Evolutionary conservation across 1,140 invertebrate species (phyloP), one percentile per base, ranked within the genome.

Genomic region (Eufriesea mexicana): DNA sequence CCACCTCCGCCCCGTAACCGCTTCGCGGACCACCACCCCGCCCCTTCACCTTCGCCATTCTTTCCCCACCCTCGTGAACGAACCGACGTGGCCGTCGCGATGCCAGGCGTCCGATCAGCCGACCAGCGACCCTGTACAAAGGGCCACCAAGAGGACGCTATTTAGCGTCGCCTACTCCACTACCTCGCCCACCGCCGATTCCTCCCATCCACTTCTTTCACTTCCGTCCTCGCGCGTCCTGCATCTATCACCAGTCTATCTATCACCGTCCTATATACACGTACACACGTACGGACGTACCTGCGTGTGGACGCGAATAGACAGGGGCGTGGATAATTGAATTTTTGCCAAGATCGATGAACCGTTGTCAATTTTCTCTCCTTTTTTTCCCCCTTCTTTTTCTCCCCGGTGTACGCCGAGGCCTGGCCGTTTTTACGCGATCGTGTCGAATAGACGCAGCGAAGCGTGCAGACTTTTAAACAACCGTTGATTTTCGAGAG

Each of bases 21-120:
- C 14, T 57, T 62, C 42, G 45, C 45, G 57, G 14, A 20, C 55
- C 25, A 47, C 45, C 7, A 68, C 57, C 16, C 64, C 25, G 45
- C 67, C 51, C 10, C 54, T 55, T 66, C 74, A 78, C 71, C 70
- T 81, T 49, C 67, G n/a, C 80, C 25, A 47, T 45, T 70, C 79
- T 70, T 83, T 83, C 79, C 45, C 57, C 59, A 59, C 51, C 80
- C 64, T 71, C 54, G 51, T 35, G 18, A 74, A 55, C 70, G 68
- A 64, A n/a, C 67, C 79, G 54, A 74, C 79, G 42, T 70, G 42
- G 28, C 10, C 54, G 68, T 67, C 73, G 59, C 79, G 79, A 74
- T 28, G 35, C 54, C 12, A n/a, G 16, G 5, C 57, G 77, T 62
- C 55, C 35, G 5, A 20, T 8, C 1, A 20, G 20, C 23, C 61